Conservation (phyloP, 2,797 vertebrate genomes). For the Pangasius larnaudii region DNA sequence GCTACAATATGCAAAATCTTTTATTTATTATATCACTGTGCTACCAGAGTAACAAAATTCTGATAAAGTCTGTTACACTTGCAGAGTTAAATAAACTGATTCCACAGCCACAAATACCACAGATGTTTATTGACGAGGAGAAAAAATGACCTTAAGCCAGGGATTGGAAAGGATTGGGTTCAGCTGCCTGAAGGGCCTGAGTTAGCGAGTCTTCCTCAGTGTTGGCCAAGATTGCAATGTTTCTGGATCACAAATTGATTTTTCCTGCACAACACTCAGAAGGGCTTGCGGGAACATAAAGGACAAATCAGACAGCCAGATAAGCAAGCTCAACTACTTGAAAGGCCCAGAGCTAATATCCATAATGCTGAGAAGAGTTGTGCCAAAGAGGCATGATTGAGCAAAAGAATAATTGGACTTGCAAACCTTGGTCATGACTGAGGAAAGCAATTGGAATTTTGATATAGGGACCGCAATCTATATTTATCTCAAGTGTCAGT, state of each 20-base stretch:
- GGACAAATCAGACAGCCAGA: conserved; percentile 55
- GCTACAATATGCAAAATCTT: background rate
- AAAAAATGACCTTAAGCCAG: conserved; percentile 8
- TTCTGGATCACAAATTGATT: conserved; percentile 50
- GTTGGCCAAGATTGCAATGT: conserved; percentile 41
- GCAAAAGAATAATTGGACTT: conserved; percentile 39
- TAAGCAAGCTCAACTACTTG: conserved; percentile 45
- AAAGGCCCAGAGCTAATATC: conserved; percentile 50
- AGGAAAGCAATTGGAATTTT: conserved; percentile 28
- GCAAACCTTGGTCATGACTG: conserved; percentile 46
- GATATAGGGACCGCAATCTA: conserved; percentile 27
- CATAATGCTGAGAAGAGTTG: conserved; percentile 49
- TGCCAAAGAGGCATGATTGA: conserved; percentile 40
- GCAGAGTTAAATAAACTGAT: background rate
- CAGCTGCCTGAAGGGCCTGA: conserved; percentile 23
- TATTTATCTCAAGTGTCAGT: conserved; percentile 38
- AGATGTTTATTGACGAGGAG: background rate
- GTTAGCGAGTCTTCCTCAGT: conserved; percentile 36
- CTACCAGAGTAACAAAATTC: background rate
- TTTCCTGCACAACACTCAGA: conserved; percentile 46
- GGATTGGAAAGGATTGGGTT: conserved; percentile 13
- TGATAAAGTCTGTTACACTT: background rate
- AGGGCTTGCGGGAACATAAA: conserved; percentile 44
- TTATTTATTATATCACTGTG: background rate
- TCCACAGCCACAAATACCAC: background rate